Base-by-base conservation (phyloP, 2,888 invertebrate genomes). In the Stenoptilia bipunctidactyla region DNA sequence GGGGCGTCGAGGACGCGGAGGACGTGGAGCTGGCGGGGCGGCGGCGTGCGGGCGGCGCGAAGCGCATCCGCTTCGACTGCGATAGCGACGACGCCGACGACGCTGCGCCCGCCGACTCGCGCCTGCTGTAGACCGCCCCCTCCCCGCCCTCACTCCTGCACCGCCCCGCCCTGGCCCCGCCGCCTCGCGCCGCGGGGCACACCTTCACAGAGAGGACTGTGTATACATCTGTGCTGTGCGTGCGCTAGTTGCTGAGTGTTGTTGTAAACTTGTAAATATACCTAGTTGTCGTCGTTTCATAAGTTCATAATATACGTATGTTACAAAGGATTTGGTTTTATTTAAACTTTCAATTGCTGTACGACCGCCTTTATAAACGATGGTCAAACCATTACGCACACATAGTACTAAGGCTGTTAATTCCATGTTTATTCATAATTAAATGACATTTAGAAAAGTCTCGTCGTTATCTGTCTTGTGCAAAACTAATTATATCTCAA, bases 51-150 rank as follows among this genome's bases (percentile, higher is more conserved):
- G 2, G 27, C 48, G 53, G 51, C 45, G 50, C 51, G 38, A 63
- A 76, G 3, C 75, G 65, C 66, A 79, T 80, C 52, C 76, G 77
- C 58, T 80, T 80, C 71, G 70, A 79, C 57, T 65, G 68, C 70
- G 71, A 79, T 56, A 65, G 68, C 60, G 68, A 40, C 47, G 73
- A 74, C 62, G 74, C 71, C 61, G 80, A 77, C 61, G 80, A 79
- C 44, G 79, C 79, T 49, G 66, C 73, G 52, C 66, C 73, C 51
- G 63, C 74, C 15, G 55, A 66, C 56, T 53, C 62, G 45, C 66
- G 69, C 43, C 64, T 80, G 51, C 69, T 76, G 44, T 71, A 51
- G n/a, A n/a, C n/a, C 58, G 48, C 49, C 15, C 12, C 41, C 38
- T 38, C 34, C 37, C 38, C 43, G 38, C 44, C 40, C 40, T 41